Conservation (phyloP, 2,888 invertebrate species). For the Listrodromus nycthemerus region DNA sequence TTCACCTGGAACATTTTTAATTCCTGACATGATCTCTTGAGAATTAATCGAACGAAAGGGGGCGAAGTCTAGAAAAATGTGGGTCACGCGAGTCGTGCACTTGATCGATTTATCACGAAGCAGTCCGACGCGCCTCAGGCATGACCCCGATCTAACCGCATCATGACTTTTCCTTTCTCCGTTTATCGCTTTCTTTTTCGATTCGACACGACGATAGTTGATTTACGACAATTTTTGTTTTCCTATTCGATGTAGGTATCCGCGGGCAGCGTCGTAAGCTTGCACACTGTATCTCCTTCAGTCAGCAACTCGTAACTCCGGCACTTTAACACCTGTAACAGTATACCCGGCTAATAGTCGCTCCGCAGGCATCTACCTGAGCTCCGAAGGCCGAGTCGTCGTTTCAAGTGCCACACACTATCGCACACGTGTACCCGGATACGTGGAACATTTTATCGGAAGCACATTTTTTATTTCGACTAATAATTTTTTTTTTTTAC, state of each 20-base stretch:
- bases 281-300: slow-evolving; percentile 24
- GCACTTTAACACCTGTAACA: slow-evolving; percentile 51
- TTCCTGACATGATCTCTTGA: not conserved
- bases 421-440: too few species aligned
- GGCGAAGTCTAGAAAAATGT: not conserved
- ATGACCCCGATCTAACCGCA: slow-evolving; percentile 22
- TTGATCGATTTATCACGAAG: slow-evolving; percentile 31
- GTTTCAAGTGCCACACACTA: slow-evolving; percentile 3
- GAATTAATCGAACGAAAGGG: slow-evolving; percentile 16
- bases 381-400: slow-evolving; percentile 50
- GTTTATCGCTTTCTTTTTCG: slow-evolving; percentile 14
- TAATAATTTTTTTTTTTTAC: too few species aligned
- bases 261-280: not conserved
- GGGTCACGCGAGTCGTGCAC: slow-evolving; percentile 23
- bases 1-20: not conserved
- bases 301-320: slow-evolving; percentile 5
- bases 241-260: not conserved
- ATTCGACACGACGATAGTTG: not conserved
- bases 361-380: slow-evolving; percentile 63
- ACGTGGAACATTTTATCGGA: too few species aligned
- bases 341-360: slow-evolving; percentile 4
- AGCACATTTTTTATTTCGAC: too few species aligned
- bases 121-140: slow-evolving; percentile 25
- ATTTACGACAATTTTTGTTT: slow-evolving; percentile 7
- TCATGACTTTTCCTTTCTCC: slow-evolving; percentile 6